Evolutionary conservation across 2,888 invertebrate genomes (phyloP), one percentile per base, ranked within the genome.

Genomic region (Patella pellucida): DNA sequence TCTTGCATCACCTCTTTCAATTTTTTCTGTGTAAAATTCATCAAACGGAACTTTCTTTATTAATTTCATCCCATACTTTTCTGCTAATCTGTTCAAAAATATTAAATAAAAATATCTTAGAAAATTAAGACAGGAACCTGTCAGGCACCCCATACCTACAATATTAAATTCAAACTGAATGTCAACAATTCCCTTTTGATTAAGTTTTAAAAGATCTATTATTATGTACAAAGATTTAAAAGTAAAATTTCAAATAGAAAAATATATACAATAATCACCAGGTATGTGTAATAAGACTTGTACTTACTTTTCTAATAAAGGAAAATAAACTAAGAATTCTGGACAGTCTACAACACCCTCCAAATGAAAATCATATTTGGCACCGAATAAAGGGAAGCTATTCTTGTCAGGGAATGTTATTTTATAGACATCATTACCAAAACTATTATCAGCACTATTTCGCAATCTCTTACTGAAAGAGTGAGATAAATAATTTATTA

Each of bases 341-440:
- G 99, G 99, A 91, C 99, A 99, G 90, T 99, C 95, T 0, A 99
- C 99, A 11, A 97, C 97, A 56, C 96, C 98, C 89, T 99, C 97
- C 83, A 99, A 92, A 87, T 96, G 95, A 91, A 99, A 99, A 91
- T 97, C 94, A 92, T 99, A 99, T 89, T 96, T 96, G 27, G 95
- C 97, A 67, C 99, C 99, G 92, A 99, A 99, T 27, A 99, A 91
- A 0, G 97, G 96, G 84, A 92, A 88, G 56, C 87, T 84, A 2
- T 87, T 85, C 72, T 88, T 88, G 75, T 87, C 85, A 52, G 84
- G 78, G 83, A 92, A 93, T 16, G 87, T 89, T 23, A 93, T 90
- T 52, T 86, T 87, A 85, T 91, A 93, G n/a, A 93, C 91, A 23
- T 92, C 92, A 86, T 92, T 93, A 23, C 92, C 92, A 85, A 91